phyloP scores from a whole-genome alignment of 1,140 invertebrate species.

The Lucilia cuprina region DNA sequence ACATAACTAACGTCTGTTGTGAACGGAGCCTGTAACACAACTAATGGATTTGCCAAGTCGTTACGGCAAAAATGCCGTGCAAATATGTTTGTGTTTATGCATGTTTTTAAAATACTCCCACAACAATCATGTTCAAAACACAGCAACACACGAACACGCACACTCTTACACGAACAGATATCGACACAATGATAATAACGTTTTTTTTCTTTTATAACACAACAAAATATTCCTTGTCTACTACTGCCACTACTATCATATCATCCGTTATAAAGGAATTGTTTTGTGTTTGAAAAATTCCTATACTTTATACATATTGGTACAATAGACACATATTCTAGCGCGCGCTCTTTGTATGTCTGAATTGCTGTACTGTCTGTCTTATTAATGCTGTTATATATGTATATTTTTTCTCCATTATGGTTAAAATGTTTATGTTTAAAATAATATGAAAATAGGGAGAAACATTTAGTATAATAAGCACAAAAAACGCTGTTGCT shows the following conservation, averaged over 20 bases:
- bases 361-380: not conserved
- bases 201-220: not conserved
- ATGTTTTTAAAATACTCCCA: not conserved
- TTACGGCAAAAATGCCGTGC: slow-evolving; percentile 49
- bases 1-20: slow-evolving; percentile 52
- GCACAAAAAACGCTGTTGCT: not conserved
- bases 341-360: not conserved
- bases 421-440: not conserved
- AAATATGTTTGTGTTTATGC: not conserved
- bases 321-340: not conserved
- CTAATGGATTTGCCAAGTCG: slow-evolving; percentile 56
- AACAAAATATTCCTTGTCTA: not conserved
- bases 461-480: not conserved
- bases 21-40: slow-evolving; percentile 62
- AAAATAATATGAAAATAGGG: not conserved
- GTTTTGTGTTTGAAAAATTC: not conserved
- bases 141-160: not conserved
- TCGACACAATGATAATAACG: not conserved
- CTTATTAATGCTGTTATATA: not conserved
- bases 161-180: not conserved
- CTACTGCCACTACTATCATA: not conserved
- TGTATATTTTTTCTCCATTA: not conserved
- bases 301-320: not conserved
- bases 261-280: not conserved
- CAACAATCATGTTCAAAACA: not conserved